Evolutionary conservation across 2,113 vertebrate species (phyloP), one percentile per base, ranked within the genome.

Genomic region (Lota lota): DNA sequence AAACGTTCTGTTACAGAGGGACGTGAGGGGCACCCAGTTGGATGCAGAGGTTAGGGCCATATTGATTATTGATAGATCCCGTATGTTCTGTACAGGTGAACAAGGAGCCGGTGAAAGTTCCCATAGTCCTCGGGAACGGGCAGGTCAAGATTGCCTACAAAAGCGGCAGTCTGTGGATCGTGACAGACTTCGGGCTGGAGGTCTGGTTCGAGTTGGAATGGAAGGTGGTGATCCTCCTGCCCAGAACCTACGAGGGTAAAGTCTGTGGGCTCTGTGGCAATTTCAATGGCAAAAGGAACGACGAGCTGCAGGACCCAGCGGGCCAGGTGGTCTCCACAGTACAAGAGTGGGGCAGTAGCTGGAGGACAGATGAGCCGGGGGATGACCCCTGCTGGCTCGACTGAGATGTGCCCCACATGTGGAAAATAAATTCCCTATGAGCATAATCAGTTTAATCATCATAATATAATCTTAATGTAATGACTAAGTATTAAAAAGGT

Each of bases 231-330:
- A 80, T 85, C 18, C 80, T 61, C 1, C 88, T 90, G 64, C 93
- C 94, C 1, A 76, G 84, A 57, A 88, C 81, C 64, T 96, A 95
- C 1, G 61, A 83, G 0, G 64, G 66, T 0, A 6, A 74, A 20
- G 79, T 95, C 0, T 92, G 92, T 0, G 94, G 95, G 28, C 90
- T 96, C 58, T 95, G 95, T 0, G 94, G 95, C 0, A 94, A 95
- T 84, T 95, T 91, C 76, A 90, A 94, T 0, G 88, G 89, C 0
- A 50, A 87, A 0, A 0, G 0, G 0, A 0, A 0, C 0, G 92
- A 95, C 0, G 93, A 97, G 19, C 84, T 91, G 61, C 76, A 22
- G 50, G 77, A 80, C 66, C 89, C 68, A 11, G 63, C 47, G 0
- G 88, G 82, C 0, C 71, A 75, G 59, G 50, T 70, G 0, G 79